Conservation (phyloP, 1,140 invertebrate species). For the Leptinotarsa texana region DNA sequence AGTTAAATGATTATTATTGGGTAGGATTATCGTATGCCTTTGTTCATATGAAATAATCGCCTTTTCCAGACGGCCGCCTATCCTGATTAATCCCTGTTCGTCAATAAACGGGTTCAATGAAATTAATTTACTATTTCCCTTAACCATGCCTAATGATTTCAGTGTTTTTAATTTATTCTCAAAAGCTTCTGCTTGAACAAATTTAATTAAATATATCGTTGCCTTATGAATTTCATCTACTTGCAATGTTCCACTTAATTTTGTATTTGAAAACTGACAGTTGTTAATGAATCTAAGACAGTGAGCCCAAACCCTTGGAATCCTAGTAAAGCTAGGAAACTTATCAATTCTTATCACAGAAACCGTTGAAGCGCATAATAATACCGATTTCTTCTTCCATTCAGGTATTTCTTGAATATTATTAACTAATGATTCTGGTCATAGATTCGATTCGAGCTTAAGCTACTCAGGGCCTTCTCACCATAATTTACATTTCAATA, state of each 20-base stretch:
- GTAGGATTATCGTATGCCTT: conserved; percentile 56
- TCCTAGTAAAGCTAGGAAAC: not conserved
- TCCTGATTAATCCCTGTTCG: conserved; percentile 47
- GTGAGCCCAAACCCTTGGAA: no score
- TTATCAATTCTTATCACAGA: conserved; percentile 8
- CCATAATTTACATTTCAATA: conserved; percentile 45
- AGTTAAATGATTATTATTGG: conserved; percentile 39
- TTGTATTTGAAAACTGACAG: no score
- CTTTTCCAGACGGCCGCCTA: conserved; percentile 51
- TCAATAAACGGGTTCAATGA: conserved; percentile 49
- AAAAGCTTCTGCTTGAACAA: conserved; percentile 20
- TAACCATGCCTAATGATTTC: not conserved
- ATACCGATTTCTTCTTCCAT: not conserved
- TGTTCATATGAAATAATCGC: conserved; percentile 42
- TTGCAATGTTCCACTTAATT: not conserved
- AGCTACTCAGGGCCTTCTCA: conserved; percentile 31
- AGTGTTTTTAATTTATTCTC: not conserved
- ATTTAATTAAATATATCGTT: not conserved
- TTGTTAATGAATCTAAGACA: no score
- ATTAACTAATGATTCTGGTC: not conserved
- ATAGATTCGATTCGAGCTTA: not conserved
- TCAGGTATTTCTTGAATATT: not conserved
- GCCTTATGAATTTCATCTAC: not conserved
- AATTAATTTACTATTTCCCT: conserved; percentile 24
- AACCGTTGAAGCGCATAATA: conserved; percentile 3